Percentiles rank a stretch among this genome's conserved stretches.
phyloP scores from a whole-genome alignment of 2,113 vertebrate genomes.

The Rafetus swinhoei region DNA sequence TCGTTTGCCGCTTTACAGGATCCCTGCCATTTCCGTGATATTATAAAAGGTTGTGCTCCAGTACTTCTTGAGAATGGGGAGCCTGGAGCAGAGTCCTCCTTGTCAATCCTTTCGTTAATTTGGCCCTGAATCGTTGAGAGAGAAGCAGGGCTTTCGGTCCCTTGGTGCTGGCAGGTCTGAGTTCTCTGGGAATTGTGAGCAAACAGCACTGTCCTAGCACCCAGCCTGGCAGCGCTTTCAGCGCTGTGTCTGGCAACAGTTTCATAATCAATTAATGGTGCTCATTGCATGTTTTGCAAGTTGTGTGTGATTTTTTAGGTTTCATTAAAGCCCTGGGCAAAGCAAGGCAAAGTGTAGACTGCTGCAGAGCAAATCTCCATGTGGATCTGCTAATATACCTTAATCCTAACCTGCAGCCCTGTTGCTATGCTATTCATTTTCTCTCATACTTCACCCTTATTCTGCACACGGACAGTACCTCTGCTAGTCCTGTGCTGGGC shows the following conservation, averaged over 20 bases:
- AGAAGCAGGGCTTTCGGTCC: conserved; percentile 4
- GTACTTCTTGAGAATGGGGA: background rate
- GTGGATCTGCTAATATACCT: background rate
- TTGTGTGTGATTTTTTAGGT: background rate
- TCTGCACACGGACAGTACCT: background rate
- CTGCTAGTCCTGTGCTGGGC: too few relatives aligned
- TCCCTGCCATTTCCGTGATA: background rate
- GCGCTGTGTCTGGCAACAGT: background rate
- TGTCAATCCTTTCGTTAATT: background rate
- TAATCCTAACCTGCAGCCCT: background rate
- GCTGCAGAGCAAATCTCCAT: background rate
- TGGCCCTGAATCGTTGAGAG: background rate
- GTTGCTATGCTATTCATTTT: background rate
- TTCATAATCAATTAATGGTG: background rate
- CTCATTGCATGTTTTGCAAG: background rate
- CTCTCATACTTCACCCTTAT: background rate
- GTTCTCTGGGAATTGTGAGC: background rate
- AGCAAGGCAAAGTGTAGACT: background rate
- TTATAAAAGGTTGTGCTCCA: background rate
- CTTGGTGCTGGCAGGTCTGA: background rate
- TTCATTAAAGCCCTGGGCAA: background rate
- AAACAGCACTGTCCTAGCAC: background rate
- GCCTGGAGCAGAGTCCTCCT: background rate
- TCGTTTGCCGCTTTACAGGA: background rate
- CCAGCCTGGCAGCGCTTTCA: rapidly evolving